Conservation (phyloP, 2,888 invertebrate species). For the Drosophila formosana region DNA sequence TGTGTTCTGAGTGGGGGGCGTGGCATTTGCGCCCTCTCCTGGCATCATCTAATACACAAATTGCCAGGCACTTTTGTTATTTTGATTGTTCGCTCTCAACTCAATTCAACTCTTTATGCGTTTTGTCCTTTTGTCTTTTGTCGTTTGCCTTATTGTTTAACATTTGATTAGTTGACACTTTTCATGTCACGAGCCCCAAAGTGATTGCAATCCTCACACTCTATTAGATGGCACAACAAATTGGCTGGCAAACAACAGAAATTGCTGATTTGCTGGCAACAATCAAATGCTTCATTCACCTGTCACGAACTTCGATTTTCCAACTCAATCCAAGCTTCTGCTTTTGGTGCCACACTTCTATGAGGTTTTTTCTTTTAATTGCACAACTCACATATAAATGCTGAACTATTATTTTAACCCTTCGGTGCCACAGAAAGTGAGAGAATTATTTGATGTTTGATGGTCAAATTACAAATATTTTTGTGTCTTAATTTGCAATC, state of each 20-base stretch:
- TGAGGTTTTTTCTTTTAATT: constrained; percentile 6
- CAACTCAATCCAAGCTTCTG: neutral
- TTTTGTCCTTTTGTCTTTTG: constrained; percentile 39
- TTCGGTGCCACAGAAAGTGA: neutral
- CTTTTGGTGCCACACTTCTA: neutral
- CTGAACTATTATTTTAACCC: constrained; percentile 35
- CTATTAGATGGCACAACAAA: constrained; percentile 38
- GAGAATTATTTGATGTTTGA: neutral
- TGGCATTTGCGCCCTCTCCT: constrained; percentile 31
- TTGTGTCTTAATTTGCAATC: neutral
- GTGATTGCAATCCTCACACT: constrained; percentile 37
- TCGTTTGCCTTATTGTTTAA: constrained; percentile 41
- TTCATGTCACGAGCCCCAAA: constrained; percentile 43
- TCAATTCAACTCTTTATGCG: constrained; percentile 46
- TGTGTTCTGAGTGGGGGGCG: constrained; percentile 22
- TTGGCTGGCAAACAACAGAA: constrained; percentile 51
- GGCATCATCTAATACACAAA: constrained; percentile 58
- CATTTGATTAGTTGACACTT: constrained; percentile 80
- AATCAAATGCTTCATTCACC: constrained; percentile 21
- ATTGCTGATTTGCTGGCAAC: constrained; percentile 30
- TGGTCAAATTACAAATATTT: too few relatives aligned
- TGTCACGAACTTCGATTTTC: constrained; percentile 9
- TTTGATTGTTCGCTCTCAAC: constrained; percentile 61
- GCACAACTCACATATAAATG: neutral
- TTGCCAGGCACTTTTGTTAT: constrained; percentile 71